These are phyloP conservation scores for Halcyon leucocephala DNA, from an alignment of 2,797 vertebrate species.

Conservation along the genomic window DNA sequence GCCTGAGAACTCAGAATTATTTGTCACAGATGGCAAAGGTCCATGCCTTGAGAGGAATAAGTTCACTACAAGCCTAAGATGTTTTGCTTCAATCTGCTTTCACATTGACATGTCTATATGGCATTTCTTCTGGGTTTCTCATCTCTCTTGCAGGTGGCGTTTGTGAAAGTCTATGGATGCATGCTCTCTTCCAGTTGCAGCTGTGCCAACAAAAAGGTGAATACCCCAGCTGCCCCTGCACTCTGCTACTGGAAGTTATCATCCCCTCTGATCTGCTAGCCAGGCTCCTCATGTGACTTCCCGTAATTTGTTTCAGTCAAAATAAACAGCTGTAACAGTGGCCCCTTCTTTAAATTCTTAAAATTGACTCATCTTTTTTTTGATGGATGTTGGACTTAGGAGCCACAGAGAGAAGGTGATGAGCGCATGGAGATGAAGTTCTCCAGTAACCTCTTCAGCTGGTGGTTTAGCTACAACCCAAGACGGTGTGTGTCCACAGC, in stretches of 20 bases:
- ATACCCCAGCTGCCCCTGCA: background rate
- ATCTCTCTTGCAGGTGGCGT: background rate
- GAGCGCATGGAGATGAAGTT: rapidly evolving
- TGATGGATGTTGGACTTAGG: background rate
- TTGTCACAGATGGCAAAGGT: background rate
- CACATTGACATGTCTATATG: background rate
- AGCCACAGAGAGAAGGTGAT: background rate
- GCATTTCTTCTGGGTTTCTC: background rate
- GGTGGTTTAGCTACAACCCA: background rate
- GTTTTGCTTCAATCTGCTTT: background rate
- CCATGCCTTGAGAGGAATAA: background rate
- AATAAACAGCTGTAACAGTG: background rate
- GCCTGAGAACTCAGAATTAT: background rate
- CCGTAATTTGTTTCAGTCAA: background rate
- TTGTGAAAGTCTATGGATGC: background rate
- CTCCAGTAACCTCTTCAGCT: background rate
- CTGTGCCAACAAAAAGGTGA: slow-evolving; percentile 10
- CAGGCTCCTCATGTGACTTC: background rate
- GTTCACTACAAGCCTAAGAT: background rate
- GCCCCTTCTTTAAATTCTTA: background rate
- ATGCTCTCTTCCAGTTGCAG: background rate
- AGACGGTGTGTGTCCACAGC: rapidly evolving
- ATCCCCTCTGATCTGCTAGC: background rate
- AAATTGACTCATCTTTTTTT: background rate
- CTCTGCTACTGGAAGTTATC: background rate